Base-by-base conservation (phyloP, 2,113 vertebrate genomes). In the Passer domesticus region DNA sequence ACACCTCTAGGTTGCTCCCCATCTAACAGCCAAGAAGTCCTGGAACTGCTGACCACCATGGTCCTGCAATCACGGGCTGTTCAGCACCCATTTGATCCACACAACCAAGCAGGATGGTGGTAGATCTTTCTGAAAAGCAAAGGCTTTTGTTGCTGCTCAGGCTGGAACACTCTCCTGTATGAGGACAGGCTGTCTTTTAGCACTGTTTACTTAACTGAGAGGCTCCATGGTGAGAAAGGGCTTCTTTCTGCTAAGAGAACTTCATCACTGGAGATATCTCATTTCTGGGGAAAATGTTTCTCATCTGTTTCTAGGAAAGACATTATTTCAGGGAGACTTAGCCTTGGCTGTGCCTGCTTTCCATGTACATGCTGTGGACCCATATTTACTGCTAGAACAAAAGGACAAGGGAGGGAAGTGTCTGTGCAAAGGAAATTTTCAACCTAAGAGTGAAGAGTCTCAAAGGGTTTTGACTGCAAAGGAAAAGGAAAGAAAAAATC, bases 401-500 rank as follows among this genome's bases (percentile, higher is more conserved):
- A 96, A 93, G 83, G 62, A 95, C 22, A 77, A 64, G 58, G 79
- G 88, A 93, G 55, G 91, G 83, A 95, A 94, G 96, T 68, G 18
- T 90, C 76, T 67, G 76, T 92, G 60, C 84, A 92, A 93, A 96
- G 91, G 68, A 95, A 95, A 94, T 87, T 95, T 90, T 92, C 80
- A 92, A 44, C 87, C 41, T 81, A 53, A 89, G 81, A 83, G 58
- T 82, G 73, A 96, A 94, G 53, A 95, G 50, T 76, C 92, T 89
- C 94, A 64, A 44, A 92, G 72, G 90, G 53, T 52, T 94, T 94
- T 81, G 56, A 88, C 89, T 97, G 91, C 68, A 93, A 92, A 87
- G 74, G 76, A 85, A 92, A 53, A 76, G 90, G 58, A 95, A 92
- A 96, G 86, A 87, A 96, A 94, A 94, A 96, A 92, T 83, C 87